A percentile compares a stretch with the other conserved stretches of the same genome.
Evolutionary conservation across 1,140 invertebrate species (phyloP).

Genomic region (Cyclina sinensis): DNA sequence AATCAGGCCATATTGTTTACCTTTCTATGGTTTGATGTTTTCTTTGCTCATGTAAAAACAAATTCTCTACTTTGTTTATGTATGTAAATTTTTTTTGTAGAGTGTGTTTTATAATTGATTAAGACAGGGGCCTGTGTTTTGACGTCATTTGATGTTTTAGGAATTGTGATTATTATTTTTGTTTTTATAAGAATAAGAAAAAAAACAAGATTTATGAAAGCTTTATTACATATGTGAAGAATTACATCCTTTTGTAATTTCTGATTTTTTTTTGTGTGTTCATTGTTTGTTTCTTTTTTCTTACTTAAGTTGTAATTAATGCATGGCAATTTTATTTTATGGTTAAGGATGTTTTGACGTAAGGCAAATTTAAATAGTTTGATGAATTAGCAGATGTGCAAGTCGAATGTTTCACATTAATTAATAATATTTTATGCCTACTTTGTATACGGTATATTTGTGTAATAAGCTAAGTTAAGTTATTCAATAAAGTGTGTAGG

Average conservation of each 20-base stretch:
- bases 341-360: background rate
- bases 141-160: background rate
- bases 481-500: background rate
- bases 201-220: too few relatives aligned
- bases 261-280: too few relatives aligned
- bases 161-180: background rate
- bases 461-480: background rate
- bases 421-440: background rate
- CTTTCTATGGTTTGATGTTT: background rate
- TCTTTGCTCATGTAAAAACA: background rate
- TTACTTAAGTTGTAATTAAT: too few relatives aligned
- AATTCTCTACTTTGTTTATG: background rate
- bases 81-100: background rate
- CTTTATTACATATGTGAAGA: too few relatives aligned
- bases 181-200: too few relatives aligned
- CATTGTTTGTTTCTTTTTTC: background rate
- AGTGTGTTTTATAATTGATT: conserved; percentile 2
- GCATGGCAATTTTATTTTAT: background rate
- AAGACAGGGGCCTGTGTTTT: background rate
- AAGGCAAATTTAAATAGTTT: background rate
- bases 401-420: background rate
- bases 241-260: too few relatives aligned
- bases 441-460: background rate
- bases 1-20: background rate
- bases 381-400: background rate